Evolutionary conservation across 1,140 invertebrate genomes (phyloP).

Genomic region (Pseudoatta argentina): DNA sequence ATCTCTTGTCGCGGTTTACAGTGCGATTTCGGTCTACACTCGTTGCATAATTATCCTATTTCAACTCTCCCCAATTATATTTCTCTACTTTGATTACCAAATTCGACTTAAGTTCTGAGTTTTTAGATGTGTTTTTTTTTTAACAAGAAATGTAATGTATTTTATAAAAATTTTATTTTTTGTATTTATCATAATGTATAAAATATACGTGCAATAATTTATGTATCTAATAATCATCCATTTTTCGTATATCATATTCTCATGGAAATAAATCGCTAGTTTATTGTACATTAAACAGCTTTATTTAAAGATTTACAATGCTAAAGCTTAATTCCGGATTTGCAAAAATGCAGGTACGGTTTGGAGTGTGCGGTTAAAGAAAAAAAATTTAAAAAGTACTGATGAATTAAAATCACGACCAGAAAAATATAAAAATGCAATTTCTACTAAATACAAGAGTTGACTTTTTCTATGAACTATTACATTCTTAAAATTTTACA

Average conservation of each 20-base stretch:
- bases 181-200: background rate
- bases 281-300: conserved; percentile 18
- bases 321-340: conserved; percentile 44
- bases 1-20: conserved; percentile 20
- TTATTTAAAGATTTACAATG: conserved; percentile 14
- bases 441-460: background rate
- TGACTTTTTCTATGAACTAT: background rate
- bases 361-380: background rate
- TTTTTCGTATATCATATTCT: background rate
- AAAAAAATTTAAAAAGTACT: background rate
- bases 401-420: background rate
- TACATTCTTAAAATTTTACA: background rate
- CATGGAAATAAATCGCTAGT: background rate
- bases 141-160: background rate
- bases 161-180: background rate
- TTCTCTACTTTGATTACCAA: too few species aligned
- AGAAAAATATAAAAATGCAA: conserved; percentile 15
- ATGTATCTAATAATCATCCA: conserved; percentile 6
- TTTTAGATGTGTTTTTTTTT: background rate
- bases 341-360: conserved; percentile 2
- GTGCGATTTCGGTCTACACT: conserved; percentile 52
- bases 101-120: background rate
- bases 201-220: conserved; percentile 18
- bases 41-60: background rate
- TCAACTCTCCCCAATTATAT: background rate